Conservation (phyloP, 2,888 invertebrate species). For the Acrobasis suavella region DNA sequence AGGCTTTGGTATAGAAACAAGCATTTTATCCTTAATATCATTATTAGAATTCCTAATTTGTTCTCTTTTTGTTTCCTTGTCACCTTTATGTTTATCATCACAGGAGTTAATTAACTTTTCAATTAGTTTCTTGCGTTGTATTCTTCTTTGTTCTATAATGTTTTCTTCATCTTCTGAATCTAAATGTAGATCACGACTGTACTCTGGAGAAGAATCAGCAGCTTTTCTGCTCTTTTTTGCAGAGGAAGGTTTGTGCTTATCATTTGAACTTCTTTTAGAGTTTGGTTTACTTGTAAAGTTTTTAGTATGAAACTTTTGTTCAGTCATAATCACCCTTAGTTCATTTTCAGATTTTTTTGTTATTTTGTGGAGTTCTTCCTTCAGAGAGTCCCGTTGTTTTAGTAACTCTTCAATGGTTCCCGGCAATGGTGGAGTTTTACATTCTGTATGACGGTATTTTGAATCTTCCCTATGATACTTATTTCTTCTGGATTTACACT, state of each 20-base stretch:
- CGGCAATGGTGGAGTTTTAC: conserved; percentile 70
- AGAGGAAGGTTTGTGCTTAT: conserved; percentile 27
- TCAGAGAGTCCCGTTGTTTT: conserved; percentile 60
- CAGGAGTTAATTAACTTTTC: conserved; percentile 68
- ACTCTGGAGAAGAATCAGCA: conserved; percentile 65
- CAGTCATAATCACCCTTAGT: conserved; percentile 32
- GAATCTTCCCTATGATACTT: conserved; percentile 41
- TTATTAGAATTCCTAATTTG: conserved; percentile 30
- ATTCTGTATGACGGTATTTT: conserved; percentile 45
- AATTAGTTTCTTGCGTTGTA: conserved; percentile 92
- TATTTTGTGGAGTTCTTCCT: conserved; percentile 60
- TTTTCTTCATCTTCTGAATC: conserved; percentile 94
- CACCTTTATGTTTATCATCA: conserved; percentile 33
- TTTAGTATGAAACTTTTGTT: conserved; percentile 44
- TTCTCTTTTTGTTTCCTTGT: conserved; percentile 31
- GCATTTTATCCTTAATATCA: conserved; percentile 35
- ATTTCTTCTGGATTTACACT: conserved; percentile 45
- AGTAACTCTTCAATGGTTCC: conserved; percentile 64
- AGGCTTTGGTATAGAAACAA: conserved; percentile 61
- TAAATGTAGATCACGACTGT: conserved; percentile 82
- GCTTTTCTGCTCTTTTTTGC: conserved; percentile 31
- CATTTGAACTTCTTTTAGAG: conserved; percentile 35
- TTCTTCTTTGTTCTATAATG: conserved; percentile 93
- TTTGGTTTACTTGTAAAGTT: conserved; percentile 42
- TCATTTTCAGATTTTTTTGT: conserved; percentile 42